Evolutionary conservation across 1,140 invertebrate genomes (phyloP).

Genomic region (Caenorhabditis latens): DNA sequence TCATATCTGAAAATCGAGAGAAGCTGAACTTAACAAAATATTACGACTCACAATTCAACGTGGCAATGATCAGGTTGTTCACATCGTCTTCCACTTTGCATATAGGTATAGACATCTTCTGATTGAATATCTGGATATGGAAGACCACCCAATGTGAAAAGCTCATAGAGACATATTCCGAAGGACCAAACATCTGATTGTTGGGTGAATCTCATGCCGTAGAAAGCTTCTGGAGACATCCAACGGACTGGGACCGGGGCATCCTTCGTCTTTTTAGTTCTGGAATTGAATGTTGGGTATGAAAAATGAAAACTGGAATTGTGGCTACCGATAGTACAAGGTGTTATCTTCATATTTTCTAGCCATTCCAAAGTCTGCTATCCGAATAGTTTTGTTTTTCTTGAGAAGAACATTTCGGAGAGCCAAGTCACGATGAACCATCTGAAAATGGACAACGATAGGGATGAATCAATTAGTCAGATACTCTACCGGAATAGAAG

Average conservation of each 20-base stretch:
- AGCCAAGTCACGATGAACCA: conserved; percentile 21
- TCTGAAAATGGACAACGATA: not conserved
- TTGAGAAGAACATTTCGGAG: conserved; percentile 16
- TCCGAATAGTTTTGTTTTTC: conserved; percentile 12
- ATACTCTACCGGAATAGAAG: conserved; percentile 40
- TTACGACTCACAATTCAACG: not conserved
- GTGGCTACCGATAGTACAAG: not conserved
- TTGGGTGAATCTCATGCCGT: conserved; percentile 3
- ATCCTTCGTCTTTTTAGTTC: not conserved
- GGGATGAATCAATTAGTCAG: no score
- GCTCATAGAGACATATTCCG: conserved; percentile 12
- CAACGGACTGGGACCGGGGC: not conserved
- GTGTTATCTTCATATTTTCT: not conserved
- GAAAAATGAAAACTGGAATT: not conserved
- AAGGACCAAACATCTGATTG: conserved; percentile 29
- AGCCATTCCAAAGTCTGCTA: conserved; percentile 35
- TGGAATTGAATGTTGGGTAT: not conserved
- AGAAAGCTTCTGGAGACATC: conserved; percentile 18
- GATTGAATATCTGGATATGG: not conserved
- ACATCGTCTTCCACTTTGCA: not conserved
- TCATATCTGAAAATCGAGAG: not conserved
- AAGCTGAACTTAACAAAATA: no score
- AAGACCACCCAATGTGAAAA: conserved; percentile 1
- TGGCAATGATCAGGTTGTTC: conserved; percentile 10
- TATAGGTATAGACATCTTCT: not conserved